These are phyloP conservation scores for Pseudomugil tenellus DNA, from an alignment of 2,797 vertebrate species.

Conservation along the genomic window DNA sequence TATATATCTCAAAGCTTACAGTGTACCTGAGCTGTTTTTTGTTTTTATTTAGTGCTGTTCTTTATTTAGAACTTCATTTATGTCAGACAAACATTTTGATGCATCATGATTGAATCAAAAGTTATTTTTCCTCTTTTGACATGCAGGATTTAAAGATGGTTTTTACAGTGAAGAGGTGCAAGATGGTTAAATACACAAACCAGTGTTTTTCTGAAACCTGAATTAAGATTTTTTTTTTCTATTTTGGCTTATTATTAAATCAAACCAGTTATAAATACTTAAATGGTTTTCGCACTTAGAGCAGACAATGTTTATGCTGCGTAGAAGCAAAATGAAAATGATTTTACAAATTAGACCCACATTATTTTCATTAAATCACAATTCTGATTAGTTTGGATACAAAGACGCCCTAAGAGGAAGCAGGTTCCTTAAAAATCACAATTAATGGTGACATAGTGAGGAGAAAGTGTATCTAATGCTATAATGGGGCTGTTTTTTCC, in stretches of 20 bases:
- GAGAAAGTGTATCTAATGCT: slow-evolving; percentile 17
- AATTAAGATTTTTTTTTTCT: not conserved
- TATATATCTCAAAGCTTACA: not conserved
- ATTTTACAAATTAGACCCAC: not conserved
- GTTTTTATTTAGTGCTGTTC: not conserved
- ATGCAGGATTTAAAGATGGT: not conserved
- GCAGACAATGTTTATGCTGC: not conserved
- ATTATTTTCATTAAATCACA: not conserved
- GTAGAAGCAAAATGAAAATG: no score
- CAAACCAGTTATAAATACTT: not conserved
- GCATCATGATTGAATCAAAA: not conserved
- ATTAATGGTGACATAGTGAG: not conserved
- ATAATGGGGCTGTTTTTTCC: not conserved
- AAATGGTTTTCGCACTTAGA: not conserved
- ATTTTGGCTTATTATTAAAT: not conserved
- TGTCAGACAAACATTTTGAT: no score
- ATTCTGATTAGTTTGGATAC: not conserved
- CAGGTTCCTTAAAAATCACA: not conserved
- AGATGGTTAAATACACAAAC: no score
- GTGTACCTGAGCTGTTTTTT: not conserved
- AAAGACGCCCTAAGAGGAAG: not conserved
- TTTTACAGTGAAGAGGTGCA: no score
- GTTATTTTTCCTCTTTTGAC: not conserved
- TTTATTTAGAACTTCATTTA: not conserved
- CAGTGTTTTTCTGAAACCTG: not conserved